These are phyloP conservation scores for Ditylenchus weischeri DNA, from an alignment of 2,888 invertebrate species.

Conservation along the genomic window DNA sequence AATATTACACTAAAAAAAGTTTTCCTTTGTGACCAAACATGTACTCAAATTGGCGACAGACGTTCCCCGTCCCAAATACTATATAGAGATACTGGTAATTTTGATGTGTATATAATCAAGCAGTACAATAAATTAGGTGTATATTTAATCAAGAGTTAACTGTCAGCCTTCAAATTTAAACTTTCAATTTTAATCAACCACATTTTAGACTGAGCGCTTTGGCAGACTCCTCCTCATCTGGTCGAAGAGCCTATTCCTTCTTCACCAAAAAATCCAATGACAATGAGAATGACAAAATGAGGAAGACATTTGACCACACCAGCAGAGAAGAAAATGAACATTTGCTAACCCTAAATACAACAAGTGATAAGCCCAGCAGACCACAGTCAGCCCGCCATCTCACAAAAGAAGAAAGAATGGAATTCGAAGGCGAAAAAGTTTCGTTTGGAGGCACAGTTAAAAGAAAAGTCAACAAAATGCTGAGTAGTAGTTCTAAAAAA, in stretches of 20 bases:
- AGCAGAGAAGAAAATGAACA: neutral
- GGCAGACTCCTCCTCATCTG: neutral
- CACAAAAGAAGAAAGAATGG: no score
- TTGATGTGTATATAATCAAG: no score
- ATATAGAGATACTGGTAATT: no score
- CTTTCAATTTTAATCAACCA: no score
- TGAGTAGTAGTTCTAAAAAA: neutral
- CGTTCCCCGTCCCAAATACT: no score
- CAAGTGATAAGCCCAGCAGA: neutral
- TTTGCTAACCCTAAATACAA: neutral
- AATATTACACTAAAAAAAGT: no score
- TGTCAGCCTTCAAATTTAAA: no score
- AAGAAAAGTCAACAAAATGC: conserved; percentile 1
- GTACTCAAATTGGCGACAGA: no score
- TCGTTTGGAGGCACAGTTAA: conserved; percentile 5
- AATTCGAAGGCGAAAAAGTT: neutral
- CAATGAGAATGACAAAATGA: neutral
- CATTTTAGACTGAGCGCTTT: conserved; percentile 2
- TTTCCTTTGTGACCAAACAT: no score
- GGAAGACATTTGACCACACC: neutral
- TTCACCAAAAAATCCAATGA: neutral
- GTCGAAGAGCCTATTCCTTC: neutral
- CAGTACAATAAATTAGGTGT: no score
- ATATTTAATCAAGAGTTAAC: no score
- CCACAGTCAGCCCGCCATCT: neutral